These are phyloP conservation scores for Nomia melanderi DNA, from an alignment of 1,140 invertebrate species.

Conservation along the genomic window DNA sequence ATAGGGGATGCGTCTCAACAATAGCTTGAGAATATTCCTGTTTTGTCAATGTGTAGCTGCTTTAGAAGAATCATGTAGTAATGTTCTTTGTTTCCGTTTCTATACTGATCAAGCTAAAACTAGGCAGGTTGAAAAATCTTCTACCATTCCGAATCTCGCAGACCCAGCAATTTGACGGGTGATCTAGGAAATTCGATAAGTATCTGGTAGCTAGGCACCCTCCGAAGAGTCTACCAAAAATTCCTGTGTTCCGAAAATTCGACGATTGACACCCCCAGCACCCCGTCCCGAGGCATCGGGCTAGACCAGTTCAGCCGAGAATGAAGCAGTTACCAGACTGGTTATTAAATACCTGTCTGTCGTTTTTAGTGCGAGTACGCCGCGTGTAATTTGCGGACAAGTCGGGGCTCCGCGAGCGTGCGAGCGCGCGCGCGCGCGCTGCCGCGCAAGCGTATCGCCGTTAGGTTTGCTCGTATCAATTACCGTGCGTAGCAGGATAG, in stretches of 20 bases:
- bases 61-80: no score
- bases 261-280: constrained; percentile 36
- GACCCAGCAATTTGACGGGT: not conserved
- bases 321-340: constrained; percentile 62
- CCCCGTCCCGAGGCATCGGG: not conserved
- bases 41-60: no score
- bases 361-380: constrained; percentile 57
- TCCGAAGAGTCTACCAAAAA: not conserved
- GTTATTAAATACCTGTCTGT: constrained; percentile 68
- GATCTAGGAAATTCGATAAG: no score
- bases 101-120: no score
- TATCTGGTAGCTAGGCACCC: not conserved
- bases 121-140: not conserved
- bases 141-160: not conserved
- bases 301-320: constrained; percentile 43
- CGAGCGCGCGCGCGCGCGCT: no score
- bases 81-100: no score
- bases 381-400: constrained; percentile 64
- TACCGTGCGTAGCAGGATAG: constrained; percentile 59
- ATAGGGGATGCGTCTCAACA: no score
- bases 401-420: no score
- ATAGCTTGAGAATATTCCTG: no score
- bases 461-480: constrained; percentile 66
- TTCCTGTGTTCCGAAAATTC: not conserved
- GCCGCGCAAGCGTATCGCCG: constrained; percentile 39